These are phyloP conservation scores for Epinotia bilunana DNA, from an alignment of 2,888 invertebrate genomes.

Conservation along the genomic window DNA sequence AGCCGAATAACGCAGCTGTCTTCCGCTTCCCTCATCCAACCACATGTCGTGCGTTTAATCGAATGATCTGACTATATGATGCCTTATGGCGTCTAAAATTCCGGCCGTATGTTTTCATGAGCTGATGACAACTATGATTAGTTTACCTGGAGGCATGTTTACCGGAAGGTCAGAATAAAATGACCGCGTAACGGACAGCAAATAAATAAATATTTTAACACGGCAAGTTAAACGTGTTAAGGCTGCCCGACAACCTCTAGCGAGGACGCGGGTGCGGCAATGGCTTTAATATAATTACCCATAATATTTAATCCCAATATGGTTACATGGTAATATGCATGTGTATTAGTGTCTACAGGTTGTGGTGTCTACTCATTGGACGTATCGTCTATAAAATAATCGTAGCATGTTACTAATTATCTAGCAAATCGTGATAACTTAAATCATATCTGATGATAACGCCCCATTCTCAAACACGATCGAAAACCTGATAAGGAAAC, in stretches of 20 bases:
- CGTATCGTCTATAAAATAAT: not conserved
- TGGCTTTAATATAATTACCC: constrained; percentile 26
- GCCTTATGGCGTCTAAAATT: not conserved
- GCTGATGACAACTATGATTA: not conserved
- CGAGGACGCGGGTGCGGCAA: constrained; percentile 28
- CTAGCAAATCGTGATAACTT: constrained; percentile 17
- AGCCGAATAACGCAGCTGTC: not conserved
- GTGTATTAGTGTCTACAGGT: not conserved
- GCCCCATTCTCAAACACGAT: constrained; percentile 18
- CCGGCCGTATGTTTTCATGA: not conserved
- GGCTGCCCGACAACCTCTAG: constrained; percentile 36
- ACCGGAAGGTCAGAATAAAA: not conserved
- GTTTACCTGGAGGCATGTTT: not conserved
- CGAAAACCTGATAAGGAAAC: constrained; percentile 13
- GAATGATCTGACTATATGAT: not conserved
- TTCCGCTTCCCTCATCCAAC: not conserved
- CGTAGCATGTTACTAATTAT: constrained; percentile 19
- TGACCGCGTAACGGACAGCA: constrained; percentile 12
- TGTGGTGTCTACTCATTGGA: not conserved
- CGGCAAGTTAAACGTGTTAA: constrained; percentile 40
- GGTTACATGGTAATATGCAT: not conserved
- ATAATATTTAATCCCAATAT: constrained; percentile 27
- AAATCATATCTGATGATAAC: constrained; percentile 20
- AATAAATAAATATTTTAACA: constrained; percentile 43
- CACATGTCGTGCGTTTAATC: not conserved